Base-by-base conservation (phyloP, 2,797 vertebrate genomes). In the Phataginus tetradactyla region DNA sequence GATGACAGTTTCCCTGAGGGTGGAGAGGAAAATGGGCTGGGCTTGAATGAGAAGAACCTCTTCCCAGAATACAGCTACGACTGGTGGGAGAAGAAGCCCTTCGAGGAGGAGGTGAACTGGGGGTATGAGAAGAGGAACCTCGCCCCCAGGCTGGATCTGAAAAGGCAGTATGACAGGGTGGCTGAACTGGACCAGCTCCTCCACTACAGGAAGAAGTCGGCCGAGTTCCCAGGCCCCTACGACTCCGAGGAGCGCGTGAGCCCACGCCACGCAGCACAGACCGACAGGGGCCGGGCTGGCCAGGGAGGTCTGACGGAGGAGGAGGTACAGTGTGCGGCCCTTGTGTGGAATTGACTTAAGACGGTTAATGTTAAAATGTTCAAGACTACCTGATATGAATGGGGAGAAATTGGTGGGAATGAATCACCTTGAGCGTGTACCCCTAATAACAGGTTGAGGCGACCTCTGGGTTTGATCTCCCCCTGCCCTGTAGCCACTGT, bases 111-210 rank as follows among this genome's bases (percentile, higher is more conserved):
- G 11, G 96, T 98, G 95, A 98, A 98, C 6, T 98, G 97, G 7
- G 96, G 97, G 7, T 98, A 45, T 0, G 96, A 98, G 93, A 98
- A 98, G 93, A 98, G 96, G 90, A 98, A 94, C n/a, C 88, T 91
- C 0, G 57, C 13, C 0, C 98, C 91, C 84, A 98, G 96, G 10
- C 96, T 97, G 0, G 94, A 97, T 0, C 74, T 89, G 57, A 99
- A 98, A 74, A 98, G 98, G 94, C 98, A 98, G 3, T 98, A 98
- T 32, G 96, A 96, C 21, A 98, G 98, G 83, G 98, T 99, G 98
- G 99, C 99, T 6, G 98, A 99, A 61, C 98, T 99, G 5, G 98
- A 99, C 77, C 98, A 99, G 17, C 98, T 99, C 59, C 98, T 99
- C 15, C 99, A 99, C 88, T 99, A 99, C 98, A 99, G 98, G 97